Evolutionary conservation across 1,140 invertebrate genomes (phyloP).

Genomic region (Caenorhabditis latens): DNA sequence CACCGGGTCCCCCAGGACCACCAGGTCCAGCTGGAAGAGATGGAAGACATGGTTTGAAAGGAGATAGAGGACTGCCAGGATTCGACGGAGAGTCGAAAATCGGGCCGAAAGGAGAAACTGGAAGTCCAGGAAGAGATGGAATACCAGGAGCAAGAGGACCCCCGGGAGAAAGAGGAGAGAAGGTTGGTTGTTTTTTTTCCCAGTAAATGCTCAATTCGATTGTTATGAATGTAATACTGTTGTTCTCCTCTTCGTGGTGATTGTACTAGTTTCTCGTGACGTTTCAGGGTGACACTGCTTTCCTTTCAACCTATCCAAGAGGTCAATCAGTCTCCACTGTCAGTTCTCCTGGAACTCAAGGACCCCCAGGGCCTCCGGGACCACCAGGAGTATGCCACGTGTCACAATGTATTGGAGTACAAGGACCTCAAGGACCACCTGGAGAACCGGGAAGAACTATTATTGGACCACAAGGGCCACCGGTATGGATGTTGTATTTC

Average conservation of each 20-base stretch:
- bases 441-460: slow-evolving; percentile 62
- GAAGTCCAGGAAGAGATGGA: slow-evolving; percentile 67
- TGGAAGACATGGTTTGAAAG: slow-evolving; percentile 67
- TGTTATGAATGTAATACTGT: slow-evolving; percentile 22
- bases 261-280: neutral
- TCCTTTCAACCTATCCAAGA: slow-evolving; percentile 63
- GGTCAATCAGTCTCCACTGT: slow-evolving; percentile 47
- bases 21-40: slow-evolving; percentile 68
- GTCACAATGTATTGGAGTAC: slow-evolving; percentile 44
- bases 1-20: slow-evolving; percentile 73
- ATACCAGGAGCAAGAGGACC: slow-evolving; percentile 58
- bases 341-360: slow-evolving; percentile 60
- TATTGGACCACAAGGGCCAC: slow-evolving; percentile 62
- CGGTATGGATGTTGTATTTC: slow-evolving; percentile 64
- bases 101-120: slow-evolving; percentile 74
- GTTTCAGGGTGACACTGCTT: slow-evolving; percentile 64
- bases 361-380: slow-evolving; percentile 66
- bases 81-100: slow-evolving; percentile 77
- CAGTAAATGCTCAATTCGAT: neutral
- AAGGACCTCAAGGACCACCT: slow-evolving; percentile 62
- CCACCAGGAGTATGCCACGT: slow-evolving; percentile 40
- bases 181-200: slow-evolving; percentile 62
- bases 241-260: slow-evolving; percentile 47
- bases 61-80: slow-evolving; percentile 74
- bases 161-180: slow-evolving; percentile 69